A percentile compares a stretch with the other conserved stretches of the same genome.
Evolutionary conservation across 2,113 vertebrate species (phyloP).

Genomic region (Brachyhypopomus gauderio): DNA sequence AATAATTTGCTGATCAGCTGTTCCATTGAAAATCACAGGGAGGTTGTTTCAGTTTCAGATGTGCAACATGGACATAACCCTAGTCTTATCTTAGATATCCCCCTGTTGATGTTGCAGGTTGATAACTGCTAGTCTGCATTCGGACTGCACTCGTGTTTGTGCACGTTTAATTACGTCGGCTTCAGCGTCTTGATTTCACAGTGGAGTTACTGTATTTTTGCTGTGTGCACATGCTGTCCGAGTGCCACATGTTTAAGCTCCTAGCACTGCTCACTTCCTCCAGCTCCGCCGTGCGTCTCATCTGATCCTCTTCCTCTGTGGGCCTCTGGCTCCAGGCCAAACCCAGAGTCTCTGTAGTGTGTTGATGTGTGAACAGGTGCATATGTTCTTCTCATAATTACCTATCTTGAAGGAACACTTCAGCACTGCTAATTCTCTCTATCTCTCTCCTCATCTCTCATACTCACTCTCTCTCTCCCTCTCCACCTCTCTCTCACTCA

Average conservation of each 20-base stretch:
- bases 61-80: neutral
- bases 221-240: constrained; percentile 15
- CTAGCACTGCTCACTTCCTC: constrained; percentile 17
- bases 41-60: no score
- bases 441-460: neutral
- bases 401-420: constrained; percentile 31
- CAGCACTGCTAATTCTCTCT: constrained; percentile 25
- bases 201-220: constrained; percentile 16
- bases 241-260: constrained; percentile 25
- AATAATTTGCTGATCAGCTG: no score
- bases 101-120: neutral
- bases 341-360: constrained; percentile 27
- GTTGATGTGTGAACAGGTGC: constrained; percentile 46
- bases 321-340: constrained; percentile 25
- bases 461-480: neutral
- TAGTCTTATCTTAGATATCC: neutral
- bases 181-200: constrained; percentile 14
- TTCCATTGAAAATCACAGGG: no score
- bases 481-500: neutral
- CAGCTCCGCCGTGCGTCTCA: neutral
- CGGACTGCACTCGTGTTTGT: neutral
- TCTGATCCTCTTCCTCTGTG: constrained; percentile 6
- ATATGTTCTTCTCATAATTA: constrained; percentile 46
- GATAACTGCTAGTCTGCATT: neutral
- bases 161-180: neutral